These are phyloP conservation scores for Aspidiotus rigidus DNA, from an alignment of 2,888 invertebrate species.

Conservation along the genomic window DNA sequence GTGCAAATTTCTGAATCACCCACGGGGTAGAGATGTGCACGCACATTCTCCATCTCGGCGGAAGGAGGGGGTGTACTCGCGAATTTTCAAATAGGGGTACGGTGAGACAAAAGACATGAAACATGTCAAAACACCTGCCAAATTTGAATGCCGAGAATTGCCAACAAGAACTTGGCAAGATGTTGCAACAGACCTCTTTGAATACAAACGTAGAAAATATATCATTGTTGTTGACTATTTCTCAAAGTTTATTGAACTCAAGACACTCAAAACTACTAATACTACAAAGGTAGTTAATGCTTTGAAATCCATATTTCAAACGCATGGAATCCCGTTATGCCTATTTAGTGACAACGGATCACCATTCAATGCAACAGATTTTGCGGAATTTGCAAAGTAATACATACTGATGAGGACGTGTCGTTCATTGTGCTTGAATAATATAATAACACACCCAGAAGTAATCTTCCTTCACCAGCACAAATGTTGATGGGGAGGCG, in stretches of 20 bases:
- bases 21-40: too few species aligned
- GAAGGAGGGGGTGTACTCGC: too few species aligned
- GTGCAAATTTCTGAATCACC: too few species aligned
- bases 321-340: background rate
- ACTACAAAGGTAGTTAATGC: background rate
- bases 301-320: background rate
- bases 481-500: background rate
- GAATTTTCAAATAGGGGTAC: too few species aligned
- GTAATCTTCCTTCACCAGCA: background rate
- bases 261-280: background rate
- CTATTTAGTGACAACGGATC: conserved; percentile 5
- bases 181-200: background rate
- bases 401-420: background rate
- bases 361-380: background rate
- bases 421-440: background rate
- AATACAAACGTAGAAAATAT: background rate
- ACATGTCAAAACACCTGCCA: background rate
- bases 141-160: background rate
- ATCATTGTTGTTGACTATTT: background rate
- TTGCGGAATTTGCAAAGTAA: background rate
- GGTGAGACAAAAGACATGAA: too few species aligned
- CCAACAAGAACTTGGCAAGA: background rate
- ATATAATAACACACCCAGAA: background rate
- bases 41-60: too few species aligned
- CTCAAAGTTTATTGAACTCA: conserved; percentile 1